Evolutionary conservation across 2,888 invertebrate genomes (phyloP).

Genomic region (Drosophila dives): DNA sequence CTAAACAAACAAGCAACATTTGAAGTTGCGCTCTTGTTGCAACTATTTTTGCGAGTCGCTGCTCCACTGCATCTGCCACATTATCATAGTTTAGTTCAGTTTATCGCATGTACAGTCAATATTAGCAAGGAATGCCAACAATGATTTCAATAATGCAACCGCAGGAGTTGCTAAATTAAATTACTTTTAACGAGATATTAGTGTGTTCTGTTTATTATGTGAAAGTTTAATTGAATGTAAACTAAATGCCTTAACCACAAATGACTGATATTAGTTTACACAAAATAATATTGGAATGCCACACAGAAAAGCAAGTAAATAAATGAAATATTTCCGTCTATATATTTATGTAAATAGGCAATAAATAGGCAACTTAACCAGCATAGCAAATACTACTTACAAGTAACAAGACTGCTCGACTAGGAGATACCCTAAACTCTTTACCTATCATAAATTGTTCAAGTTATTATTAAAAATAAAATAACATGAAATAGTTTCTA

Average conservation of each 20-base stretch:
- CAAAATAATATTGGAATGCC: conserved; percentile 46
- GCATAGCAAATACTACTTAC: neutral
- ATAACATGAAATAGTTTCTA: neutral
- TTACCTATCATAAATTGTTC: too few relatives aligned
- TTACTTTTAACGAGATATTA: conserved; percentile 35
- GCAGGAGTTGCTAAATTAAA: conserved; percentile 13
- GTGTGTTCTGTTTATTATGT: conserved; percentile 34
- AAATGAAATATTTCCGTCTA: conserved; percentile 5
- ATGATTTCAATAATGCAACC: neutral
- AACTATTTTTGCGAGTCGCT: neutral
- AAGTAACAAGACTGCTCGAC: neutral
- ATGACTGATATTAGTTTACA: conserved; percentile 62
- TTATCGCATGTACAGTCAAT: conserved; percentile 11
- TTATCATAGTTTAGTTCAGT: conserved; percentile 37
- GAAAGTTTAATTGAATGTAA: conserved; percentile 54
- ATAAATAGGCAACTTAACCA: conserved; percentile 8
- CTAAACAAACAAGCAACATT: conserved; percentile 40
- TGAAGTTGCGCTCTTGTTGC: conserved; percentile 12
- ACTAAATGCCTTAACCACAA: conserved; percentile 58
- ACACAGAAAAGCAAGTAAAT: conserved; percentile 5
- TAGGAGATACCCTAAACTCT: neutral
- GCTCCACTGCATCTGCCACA: conserved; percentile 35
- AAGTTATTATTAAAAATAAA: neutral
- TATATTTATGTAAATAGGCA: neutral
- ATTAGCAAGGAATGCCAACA: neutral